These are phyloP conservation scores for Nemapogon koenigi DNA, from an alignment of 2,888 invertebrate genomes.

Conservation along the genomic window DNA sequence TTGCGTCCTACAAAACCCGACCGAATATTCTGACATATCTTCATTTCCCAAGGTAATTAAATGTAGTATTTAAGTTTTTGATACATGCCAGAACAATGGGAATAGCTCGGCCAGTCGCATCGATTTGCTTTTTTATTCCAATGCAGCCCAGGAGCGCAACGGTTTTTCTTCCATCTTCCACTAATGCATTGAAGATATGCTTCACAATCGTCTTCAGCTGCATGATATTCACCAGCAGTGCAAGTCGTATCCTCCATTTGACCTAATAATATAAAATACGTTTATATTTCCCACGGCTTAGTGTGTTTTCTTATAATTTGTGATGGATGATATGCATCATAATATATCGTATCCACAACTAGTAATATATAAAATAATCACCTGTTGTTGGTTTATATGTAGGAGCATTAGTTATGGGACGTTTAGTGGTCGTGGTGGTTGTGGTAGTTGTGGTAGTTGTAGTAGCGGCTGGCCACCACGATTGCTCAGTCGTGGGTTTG, in stretches of 20 bases:
- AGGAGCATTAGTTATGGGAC: constrained; percentile 24
- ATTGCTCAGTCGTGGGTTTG: constrained; percentile 31
- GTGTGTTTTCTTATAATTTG: no score
- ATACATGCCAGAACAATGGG: constrained; percentile 68
- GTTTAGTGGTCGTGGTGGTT: constrained; percentile 24
- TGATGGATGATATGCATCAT: no score
- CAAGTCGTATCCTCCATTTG: constrained; percentile 41
- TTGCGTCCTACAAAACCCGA: no score
- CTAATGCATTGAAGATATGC: constrained; percentile 79
- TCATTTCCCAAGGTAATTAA: no score
- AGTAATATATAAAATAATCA: neutral
- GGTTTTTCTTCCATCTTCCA: constrained; percentile 73
- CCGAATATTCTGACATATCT: no score
- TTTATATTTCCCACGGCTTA: no score
- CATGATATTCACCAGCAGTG: constrained; percentile 52
- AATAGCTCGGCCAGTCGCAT: constrained; percentile 83
- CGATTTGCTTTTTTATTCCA: constrained; percentile 73
- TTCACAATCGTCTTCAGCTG: constrained; percentile 74
- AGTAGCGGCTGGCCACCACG: constrained; percentile 38
- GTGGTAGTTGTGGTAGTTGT: constrained; percentile 26
- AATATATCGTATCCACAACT: no score
- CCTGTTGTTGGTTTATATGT: constrained; percentile 17
- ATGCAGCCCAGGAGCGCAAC: constrained; percentile 81
- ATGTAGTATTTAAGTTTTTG: no score
- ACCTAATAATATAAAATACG: no score